Conservation (phyloP, 2,113 vertebrate species). For the Gobius niger region DNA sequence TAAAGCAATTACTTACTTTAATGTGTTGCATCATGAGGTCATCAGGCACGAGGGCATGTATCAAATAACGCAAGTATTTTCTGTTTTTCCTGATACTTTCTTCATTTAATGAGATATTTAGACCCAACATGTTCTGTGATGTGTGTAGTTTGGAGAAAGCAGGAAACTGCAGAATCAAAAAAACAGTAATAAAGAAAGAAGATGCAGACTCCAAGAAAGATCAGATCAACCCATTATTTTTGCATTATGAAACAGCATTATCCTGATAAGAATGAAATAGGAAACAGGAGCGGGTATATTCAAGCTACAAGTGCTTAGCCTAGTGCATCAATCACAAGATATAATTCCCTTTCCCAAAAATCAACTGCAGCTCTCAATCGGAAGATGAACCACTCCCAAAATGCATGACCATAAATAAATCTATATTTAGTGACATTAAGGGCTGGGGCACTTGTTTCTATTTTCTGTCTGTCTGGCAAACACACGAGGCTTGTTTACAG, state of each 20-base stretch:
- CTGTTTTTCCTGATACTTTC: neutral
- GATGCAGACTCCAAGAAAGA: neutral
- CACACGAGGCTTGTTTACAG: conserved; percentile 18
- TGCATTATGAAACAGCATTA: neutral
- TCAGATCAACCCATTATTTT: neutral
- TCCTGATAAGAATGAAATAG: neutral
- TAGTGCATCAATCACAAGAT: too few relatives aligned
- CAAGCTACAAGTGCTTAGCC: neutral
- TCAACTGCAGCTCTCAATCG: neutral
- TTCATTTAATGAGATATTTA: too few relatives aligned
- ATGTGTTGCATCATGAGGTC: neutral
- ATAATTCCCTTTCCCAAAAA: neutral
- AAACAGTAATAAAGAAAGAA: neutral
- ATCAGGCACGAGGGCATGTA: neutral
- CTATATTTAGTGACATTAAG: neutral
- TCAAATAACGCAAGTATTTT: neutral
- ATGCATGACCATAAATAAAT: neutral
- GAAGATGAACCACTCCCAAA: neutral
- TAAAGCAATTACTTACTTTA: too few relatives aligned
- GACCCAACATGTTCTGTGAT: neutral
- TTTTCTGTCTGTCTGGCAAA: conserved; percentile 20
- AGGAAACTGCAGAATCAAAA: neutral
- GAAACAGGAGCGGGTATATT: neutral
- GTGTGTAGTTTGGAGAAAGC: neutral
- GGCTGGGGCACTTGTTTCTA: conserved; percentile 28